Percentiles rank a stretch among this genome's conserved stretches.
These are phyloP conservation scores for Cyanoramphus novaezelandiae DNA, from an alignment of 2,113 vertebrate species.

Conservation along the genomic window DNA sequence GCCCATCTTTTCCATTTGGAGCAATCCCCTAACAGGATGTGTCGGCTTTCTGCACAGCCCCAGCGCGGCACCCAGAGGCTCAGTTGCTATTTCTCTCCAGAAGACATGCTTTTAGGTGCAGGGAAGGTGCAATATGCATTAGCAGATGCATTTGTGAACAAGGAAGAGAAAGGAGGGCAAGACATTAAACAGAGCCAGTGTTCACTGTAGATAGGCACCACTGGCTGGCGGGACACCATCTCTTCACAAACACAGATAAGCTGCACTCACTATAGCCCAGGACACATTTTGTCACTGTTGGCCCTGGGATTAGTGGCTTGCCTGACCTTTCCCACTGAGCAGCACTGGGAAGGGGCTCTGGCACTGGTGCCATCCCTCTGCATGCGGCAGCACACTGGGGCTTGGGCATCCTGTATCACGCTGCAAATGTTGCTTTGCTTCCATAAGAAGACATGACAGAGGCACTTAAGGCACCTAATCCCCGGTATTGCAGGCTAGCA, in stretches of 20 bases:
- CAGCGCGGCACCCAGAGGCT: not conserved
- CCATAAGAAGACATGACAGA: not conserved
- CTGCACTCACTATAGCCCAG: not conserved
- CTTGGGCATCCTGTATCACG: not conserved
- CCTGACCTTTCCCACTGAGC: not conserved
- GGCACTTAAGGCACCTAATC: not conserved
- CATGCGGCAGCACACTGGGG: fast-evolving
- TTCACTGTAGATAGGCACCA: not conserved
- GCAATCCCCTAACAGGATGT: not conserved
- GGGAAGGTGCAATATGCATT: not conserved
- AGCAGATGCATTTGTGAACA: not conserved
- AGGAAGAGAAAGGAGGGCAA: not conserved
- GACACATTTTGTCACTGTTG: not conserved
- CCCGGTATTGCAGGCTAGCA: not conserved
- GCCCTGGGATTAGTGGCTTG: not conserved
- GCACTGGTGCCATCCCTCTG: not conserved
- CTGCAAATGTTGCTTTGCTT: not conserved
- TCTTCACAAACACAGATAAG: not conserved
- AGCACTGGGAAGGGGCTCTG: fast-evolving
- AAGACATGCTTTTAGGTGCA: not conserved
- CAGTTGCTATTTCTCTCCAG: not conserved
- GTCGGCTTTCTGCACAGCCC: not conserved
- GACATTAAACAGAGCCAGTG: not conserved
- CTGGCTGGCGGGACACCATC: not conserved
- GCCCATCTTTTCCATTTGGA: not conserved